Base-by-base conservation (phyloP, 2,888 invertebrate species). In the Tryphoninae sp. region DNA sequence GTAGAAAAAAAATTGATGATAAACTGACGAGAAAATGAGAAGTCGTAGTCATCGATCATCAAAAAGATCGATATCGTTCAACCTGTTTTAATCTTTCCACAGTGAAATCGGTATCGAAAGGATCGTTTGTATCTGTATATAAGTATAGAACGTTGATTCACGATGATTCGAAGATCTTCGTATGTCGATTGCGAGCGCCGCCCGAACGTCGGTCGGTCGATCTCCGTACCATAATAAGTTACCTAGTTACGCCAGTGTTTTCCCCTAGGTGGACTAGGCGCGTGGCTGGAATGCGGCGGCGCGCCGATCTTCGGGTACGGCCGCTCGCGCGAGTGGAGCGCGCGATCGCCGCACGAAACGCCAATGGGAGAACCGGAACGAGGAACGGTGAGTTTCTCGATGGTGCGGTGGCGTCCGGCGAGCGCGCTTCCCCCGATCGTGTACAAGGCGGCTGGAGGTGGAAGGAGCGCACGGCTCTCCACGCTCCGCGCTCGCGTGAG, bases 211-310 rank as follows among this genome's bases (percentile, higher is more conserved):
- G 23, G 59, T 33, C 33, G 23, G 13, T 11, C 40, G 65, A 67
- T 67, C 77, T 26, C 61, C 53, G 59, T 61, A 65, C 58, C 45
- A 45, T 45, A 11, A 45, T 45, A 45, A 45, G 58, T 69, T 42
- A 64, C 40, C 49, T 86, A 87, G 86, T 86, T 89, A 90, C 90
- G 89, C 88, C 87, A 89, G 85, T 89, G 89, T 85, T 85, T 85
- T 87, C 87, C 67, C 62, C 67, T 77, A 73, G 71, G 88, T 87
- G 86, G 86, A 89, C 76, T 82, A 90, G 91, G 90, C 91, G 89
- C 91, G 91, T 91, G 90, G 91, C 91, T 90, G 91, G 91, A 91
- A 91, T 91, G 91, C 88, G 87, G 88, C 88, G 87, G 89, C 87
- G 83, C 86, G 88, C 86, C 85, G 86, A 59, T 78, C 77, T 68